phyloP scores from a whole-genome alignment of 2,797 vertebrate genomes.

The Tinamus major region DNA sequence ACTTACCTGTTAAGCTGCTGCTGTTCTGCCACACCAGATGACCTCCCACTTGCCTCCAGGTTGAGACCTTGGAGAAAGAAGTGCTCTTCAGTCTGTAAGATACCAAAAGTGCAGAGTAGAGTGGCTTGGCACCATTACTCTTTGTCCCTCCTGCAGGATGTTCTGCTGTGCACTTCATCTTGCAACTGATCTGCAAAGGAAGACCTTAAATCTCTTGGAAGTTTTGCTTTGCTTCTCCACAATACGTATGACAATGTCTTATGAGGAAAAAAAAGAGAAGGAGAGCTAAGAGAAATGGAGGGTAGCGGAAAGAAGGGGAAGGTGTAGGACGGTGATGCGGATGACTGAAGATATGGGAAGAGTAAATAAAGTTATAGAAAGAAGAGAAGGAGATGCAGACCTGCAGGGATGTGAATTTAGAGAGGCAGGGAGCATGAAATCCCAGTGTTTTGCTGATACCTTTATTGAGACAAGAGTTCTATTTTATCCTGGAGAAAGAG shows the following conservation, averaged over 20 bases:
- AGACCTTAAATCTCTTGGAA: not conserved
- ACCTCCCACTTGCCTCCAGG: not conserved
- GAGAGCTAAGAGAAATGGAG: not conserved
- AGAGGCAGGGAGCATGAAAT: not conserved
- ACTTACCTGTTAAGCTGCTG: not conserved
- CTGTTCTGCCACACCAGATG: not conserved
- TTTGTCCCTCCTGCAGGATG: fast-evolving
- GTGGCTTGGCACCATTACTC: not conserved
- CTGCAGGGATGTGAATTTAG: not conserved
- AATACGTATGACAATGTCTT: not conserved
- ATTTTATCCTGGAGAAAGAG: fast-evolving
- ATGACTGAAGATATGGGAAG: not conserved
- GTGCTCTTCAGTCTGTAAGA: not conserved
- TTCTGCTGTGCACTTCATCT: not conserved
- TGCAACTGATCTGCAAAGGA: not conserved
- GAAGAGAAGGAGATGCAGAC: not conserved
- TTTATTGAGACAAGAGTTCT: not conserved
- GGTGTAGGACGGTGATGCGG: fast-evolving
- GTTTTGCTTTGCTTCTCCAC: not conserved
- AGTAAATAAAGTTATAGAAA: not conserved
- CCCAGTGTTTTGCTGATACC: not conserved
- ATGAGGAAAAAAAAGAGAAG: not conserved
- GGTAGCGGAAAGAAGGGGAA: not conserved
- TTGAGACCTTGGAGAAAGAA: not conserved
- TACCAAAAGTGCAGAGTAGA: not conserved